Evolutionary conservation across 2,797 vertebrate genomes (phyloP).

Genomic region (Alauda arvensis): DNA sequence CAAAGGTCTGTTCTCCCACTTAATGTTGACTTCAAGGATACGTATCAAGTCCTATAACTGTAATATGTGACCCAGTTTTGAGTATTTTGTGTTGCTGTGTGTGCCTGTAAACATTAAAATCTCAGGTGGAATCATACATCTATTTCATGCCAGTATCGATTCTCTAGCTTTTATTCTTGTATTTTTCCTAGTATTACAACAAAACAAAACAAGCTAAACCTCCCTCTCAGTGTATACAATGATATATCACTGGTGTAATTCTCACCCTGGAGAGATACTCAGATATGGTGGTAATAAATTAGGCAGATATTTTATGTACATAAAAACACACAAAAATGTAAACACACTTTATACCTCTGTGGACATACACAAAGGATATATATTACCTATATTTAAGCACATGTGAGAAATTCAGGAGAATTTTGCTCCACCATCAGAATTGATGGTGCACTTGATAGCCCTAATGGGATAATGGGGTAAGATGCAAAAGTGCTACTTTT

Average conservation of each 20-base stretch:
- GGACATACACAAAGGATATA: background rate
- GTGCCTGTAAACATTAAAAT: background rate
- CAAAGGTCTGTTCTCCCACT: background rate
- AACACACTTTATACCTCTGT: background rate
- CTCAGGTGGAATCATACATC: background rate
- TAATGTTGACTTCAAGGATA: background rate
- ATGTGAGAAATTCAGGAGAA: constrained; percentile 8
- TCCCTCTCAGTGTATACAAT: background rate
- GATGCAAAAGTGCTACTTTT: constrained; percentile 36
- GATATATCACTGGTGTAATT: background rate
- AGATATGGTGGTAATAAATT: background rate
- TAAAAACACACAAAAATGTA: background rate
- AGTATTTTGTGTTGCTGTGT: background rate
- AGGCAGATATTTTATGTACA: background rate
- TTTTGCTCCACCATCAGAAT: constrained; percentile 22
- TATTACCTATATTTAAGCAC: background rate
- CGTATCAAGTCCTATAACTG: background rate
- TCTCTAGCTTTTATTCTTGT: background rate
- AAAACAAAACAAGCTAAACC: background rate
- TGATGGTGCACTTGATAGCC: constrained; percentile 17
- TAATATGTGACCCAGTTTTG: background rate
- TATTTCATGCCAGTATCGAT: background rate
- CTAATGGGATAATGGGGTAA: constrained; percentile 30
- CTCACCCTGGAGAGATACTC: background rate
- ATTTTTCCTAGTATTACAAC: background rate